phyloP scores from a whole-genome alignment of 2,888 invertebrate species.

The Agriopis leucophaearia region DNA sequence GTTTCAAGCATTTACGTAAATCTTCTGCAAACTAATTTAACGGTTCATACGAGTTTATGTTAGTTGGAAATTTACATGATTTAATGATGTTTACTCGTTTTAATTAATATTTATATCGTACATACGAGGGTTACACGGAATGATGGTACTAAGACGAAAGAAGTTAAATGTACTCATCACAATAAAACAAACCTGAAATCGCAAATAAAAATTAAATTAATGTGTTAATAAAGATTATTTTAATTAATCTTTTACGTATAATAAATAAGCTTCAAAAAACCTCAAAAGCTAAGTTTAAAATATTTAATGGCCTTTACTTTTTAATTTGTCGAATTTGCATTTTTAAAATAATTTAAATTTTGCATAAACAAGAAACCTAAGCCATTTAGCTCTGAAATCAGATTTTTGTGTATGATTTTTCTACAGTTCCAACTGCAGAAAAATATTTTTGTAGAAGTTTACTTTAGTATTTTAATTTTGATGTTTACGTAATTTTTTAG shows the following conservation, averaged over 20 bases:
- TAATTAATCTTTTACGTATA: too few relatives aligned
- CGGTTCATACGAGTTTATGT: conserved; percentile 14
- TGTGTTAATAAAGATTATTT: too few relatives aligned
- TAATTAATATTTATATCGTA: background rate
- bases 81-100: conserved; percentile 6
- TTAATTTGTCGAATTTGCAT: conserved; percentile 27
- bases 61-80: background rate
- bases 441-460: background rate
- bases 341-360: conserved; percentile 28
- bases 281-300: conserved; percentile 6
- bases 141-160: too few relatives aligned
- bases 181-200: too few relatives aligned
- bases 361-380: conserved; percentile 19
- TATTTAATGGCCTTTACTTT: conserved; percentile 20
- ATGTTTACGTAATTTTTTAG: too few relatives aligned
- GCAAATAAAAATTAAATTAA: too few relatives aligned
- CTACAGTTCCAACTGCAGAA: background rate
- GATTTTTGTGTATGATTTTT: background rate
- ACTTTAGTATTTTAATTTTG: background rate
- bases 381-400: conserved; percentile 13
- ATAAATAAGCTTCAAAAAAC: too few relatives aligned
- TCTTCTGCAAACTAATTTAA: conserved; percentile 31
- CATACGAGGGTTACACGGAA: background rate
- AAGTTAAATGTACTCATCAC: too few relatives aligned
- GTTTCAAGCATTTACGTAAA: conserved; percentile 25